Evolutionary conservation across 2,113 vertebrate genomes (phyloP), one percentile per base, ranked within the genome.

Genomic region (Nothobranchius furzeri): DNA sequence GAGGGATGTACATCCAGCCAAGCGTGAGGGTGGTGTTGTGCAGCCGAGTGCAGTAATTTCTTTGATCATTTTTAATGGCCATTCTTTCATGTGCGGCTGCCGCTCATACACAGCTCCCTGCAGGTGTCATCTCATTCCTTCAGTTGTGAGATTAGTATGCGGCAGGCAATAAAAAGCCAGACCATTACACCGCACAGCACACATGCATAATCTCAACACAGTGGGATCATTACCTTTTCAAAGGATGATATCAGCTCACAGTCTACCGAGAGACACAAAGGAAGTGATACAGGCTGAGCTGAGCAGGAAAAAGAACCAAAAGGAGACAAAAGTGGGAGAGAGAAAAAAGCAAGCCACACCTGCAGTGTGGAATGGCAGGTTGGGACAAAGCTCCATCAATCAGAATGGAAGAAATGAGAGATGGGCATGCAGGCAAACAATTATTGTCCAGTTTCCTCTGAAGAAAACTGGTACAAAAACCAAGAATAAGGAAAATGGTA

Each of bases 41-140:
- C 86, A 81, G 87, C 84, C 68, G 76, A 88, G 85, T 90, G 88
- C 87, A 90, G 89, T 91, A 86, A 93, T 92, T 90, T 91, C 90
- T 93, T 94, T 91, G 90, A 92, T 93, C 89, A 91, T 93, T 92
- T 92, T 93, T 93, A 93, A 92, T 92, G 90, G 91, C 81, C 83
- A 90, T 85, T 89, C 89, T 92, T 93, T 92, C 87, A 93, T 91
- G 89, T 90, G 87, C 75, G 87, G 87, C 85, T 87, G 83, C 82
- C 78, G 85, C 87, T 88, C 75, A 68, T 86, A 85, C 85, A 84
- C 83, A 84, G 76, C 86, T 88, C 90, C 91, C 90, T 91, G 91
- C 91, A 92, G 92, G 90, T 93, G 91, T 91, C 91, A 91, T 93
- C 90, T 92, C 88, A 87, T 90, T 91, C 88, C 89, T 88, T 90